Conservation (phyloP, 2,113 vertebrate species). For the Mus spicilegus region DNA sequence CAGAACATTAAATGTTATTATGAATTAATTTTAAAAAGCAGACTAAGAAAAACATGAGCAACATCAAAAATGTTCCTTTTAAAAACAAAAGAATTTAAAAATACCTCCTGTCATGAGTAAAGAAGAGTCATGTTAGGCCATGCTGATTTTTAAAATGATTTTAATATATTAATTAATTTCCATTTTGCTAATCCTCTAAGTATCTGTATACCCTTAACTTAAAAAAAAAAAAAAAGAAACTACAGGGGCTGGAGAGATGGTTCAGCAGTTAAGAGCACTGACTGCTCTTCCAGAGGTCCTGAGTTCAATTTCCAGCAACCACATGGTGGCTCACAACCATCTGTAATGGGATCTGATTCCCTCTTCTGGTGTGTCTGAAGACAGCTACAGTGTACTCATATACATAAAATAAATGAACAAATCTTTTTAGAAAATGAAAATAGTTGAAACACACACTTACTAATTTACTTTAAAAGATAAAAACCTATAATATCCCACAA, state of each 20-base stretch:
- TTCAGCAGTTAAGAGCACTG: no score
- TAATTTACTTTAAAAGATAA: not conserved
- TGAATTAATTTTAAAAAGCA: no score
- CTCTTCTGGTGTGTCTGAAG: no score
- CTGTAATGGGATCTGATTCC: no score
- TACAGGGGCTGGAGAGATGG: not conserved
- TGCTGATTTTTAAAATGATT: not conserved
- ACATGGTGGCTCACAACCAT: no score
- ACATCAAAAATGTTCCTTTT: not conserved
- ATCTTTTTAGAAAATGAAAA: not conserved
- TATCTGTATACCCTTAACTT: not conserved
- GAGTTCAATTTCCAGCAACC: no score
- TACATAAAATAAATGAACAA: no score
- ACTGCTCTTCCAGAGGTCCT: no score
- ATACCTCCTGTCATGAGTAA: not conserved
- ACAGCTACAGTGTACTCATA: no score
- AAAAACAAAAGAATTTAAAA: conserved; percentile 27
- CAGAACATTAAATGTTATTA: not conserved
- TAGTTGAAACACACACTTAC: not conserved
- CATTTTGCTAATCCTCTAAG: not conserved
- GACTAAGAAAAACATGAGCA: not conserved
- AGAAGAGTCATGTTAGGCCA: not conserved
- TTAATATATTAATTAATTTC: not conserved
- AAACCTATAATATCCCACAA: not conserved
- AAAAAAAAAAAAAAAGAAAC: not conserved